phyloP scores from a whole-genome alignment of 2,888 invertebrate genomes.

The Drymonia ruficornis region DNA sequence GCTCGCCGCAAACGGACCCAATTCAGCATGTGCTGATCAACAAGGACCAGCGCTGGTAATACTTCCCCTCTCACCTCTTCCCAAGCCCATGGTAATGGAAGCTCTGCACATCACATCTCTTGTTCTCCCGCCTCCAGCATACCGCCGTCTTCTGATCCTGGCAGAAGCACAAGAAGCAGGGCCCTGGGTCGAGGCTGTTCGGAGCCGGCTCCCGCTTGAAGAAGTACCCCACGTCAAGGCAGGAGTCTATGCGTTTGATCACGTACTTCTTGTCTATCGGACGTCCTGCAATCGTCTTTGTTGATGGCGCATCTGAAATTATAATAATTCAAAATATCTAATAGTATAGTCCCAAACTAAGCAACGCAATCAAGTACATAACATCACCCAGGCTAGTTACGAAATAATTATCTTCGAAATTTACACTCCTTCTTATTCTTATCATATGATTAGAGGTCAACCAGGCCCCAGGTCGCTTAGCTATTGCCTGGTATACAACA shows the following conservation, averaged over 20 bases:
- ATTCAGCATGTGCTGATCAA: too few relatives aligned
- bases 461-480: too few relatives aligned
- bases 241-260: slow-evolving; percentile 41
- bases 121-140: slow-evolving; percentile 60
- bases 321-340: neutral
- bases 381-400: too few relatives aligned
- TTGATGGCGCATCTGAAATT: slow-evolving; percentile 40
- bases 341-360: too few relatives aligned
- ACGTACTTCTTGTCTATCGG: slow-evolving; percentile 35
- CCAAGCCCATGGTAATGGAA: slow-evolving; percentile 42
- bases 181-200: slow-evolving; percentile 39
- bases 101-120: slow-evolving; percentile 49
- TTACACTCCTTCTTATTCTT: too few relatives aligned
- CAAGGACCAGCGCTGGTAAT: too few relatives aligned
- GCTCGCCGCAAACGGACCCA: too few relatives aligned
- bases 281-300: slow-evolving; percentile 4
- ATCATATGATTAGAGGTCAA: too few relatives aligned
- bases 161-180: slow-evolving; percentile 69
- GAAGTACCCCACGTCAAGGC: slow-evolving; percentile 62
- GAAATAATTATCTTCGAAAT: too few relatives aligned
- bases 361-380: too few relatives aligned
- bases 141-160: slow-evolving; percentile 48
- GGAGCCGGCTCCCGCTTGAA: slow-evolving; percentile 43
- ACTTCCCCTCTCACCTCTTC: slow-evolving; percentile 43
- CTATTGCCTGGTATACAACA: too few relatives aligned